A percentile compares a stretch with the other conserved stretches of the same genome.
phyloP scores from a whole-genome alignment of 2,113 vertebrate species.

The Pteropus alecto region DNA sequence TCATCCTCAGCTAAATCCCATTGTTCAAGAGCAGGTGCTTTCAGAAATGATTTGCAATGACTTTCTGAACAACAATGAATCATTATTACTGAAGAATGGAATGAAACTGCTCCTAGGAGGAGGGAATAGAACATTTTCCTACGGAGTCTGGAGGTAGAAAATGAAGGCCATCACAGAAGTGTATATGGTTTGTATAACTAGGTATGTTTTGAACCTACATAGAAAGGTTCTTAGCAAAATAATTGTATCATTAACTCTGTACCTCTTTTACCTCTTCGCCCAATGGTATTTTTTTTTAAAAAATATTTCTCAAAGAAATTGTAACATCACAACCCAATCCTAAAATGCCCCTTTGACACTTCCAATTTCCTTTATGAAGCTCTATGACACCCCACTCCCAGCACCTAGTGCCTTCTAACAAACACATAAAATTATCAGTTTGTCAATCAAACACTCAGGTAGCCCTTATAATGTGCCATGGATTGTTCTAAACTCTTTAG shows the following conservation, averaged over 20 bases:
- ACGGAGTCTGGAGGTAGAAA: not conserved
- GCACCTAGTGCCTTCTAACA: not conserved
- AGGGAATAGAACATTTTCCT: not conserved
- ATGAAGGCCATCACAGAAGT: slow-evolving; percentile 25
- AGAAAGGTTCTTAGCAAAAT: not conserved
- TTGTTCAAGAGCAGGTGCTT: not conserved
- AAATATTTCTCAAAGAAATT: not conserved
- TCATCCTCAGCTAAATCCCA: not conserved
- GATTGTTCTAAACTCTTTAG: not conserved
- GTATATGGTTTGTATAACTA: not conserved
- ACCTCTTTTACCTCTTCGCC: not conserved
- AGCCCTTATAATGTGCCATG: not conserved
- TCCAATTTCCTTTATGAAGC: not conserved
- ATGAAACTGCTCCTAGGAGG: not conserved
- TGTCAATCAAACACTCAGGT: not conserved
- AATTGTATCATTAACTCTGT: not conserved
- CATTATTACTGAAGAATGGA: not conserved
- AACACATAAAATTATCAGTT: not conserved
- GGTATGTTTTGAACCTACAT: not conserved
- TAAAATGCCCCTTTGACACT: not conserved
- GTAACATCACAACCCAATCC: not conserved
- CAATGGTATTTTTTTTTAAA: not conserved
- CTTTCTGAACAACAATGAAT: not conserved
- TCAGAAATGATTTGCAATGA: not conserved
- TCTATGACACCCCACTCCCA: not conserved